Base-by-base conservation (phyloP, 2,888 invertebrate genomes). In the Leucoma salicis region DNA sequence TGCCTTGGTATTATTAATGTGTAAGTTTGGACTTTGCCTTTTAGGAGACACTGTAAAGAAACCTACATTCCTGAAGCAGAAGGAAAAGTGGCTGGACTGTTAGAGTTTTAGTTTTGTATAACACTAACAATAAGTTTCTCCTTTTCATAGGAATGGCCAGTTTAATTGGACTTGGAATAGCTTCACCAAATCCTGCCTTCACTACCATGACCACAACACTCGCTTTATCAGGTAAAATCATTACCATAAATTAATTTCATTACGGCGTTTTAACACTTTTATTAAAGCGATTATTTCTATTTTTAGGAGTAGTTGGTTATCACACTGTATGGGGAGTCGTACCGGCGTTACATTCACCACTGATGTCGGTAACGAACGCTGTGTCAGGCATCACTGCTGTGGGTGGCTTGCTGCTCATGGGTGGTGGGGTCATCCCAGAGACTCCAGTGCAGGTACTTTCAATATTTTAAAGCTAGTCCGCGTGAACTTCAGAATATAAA, bases 291-390 rank as follows among this genome's bases (percentile, higher is more conserved):
- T 6, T 11, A 13, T n/a, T 38, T 1, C 16, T 94, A 63, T 34
- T 21, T 7, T 93, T 48, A 72, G 95, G 95, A 35, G 92, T 97
- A 64, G 96, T 96, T 13, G 92, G 92, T 1, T 97, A 96, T 82
- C 96, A 97, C 84, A 96, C 96, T 1, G 97, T 97, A 10, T 97
- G 97, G 97, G 96, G 96, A 35, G 97, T 97, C 12, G 96, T 95
- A 11, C 97, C 97, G 7, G 96, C 97, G 18, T 91, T 97, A 14
- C 97, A 97, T 86, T 96, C 96, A 0, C 97, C 97, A 0, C 91
- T 97, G 15, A 97, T 97, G 97, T 96, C 96, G 0, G 97, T 97
- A 24, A 97, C 97, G 3, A 97, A 97, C 79, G 97, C 97, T 47
- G 95, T 97, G 66, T 96, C 96, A 7, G 97, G 96, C 16, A 96